phyloP scores from a whole-genome alignment of 2,797 vertebrate genomes.

The Alosa sapidissima region DNA sequence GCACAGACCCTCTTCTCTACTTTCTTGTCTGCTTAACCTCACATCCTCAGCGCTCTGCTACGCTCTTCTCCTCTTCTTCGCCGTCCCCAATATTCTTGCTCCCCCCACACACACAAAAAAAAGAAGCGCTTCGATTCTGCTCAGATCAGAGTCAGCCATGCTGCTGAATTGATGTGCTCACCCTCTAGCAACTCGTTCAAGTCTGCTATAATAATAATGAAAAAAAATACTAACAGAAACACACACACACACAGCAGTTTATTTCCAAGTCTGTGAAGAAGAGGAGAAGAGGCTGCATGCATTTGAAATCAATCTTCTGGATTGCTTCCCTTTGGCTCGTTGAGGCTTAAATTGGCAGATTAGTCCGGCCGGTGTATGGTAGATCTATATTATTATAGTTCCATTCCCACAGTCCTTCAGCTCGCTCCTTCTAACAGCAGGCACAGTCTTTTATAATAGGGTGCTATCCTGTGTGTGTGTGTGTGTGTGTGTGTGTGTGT shows the following conservation, averaged over 20 bases:
- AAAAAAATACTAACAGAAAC: not conserved
- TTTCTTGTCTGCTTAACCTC: constrained; percentile 20
- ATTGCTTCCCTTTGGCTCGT: not conserved
- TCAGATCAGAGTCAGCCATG: not conserved
- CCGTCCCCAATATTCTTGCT: constrained; percentile 25
- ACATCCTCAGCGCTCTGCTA: not conserved
- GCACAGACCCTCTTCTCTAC: not conserved
- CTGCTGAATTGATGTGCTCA: not conserved
- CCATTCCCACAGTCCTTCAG: constrained; percentile 20
- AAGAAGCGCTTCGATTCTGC: not conserved
- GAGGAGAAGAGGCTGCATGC: not conserved
- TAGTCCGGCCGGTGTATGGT: not conserved
- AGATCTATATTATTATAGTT: constrained; percentile 11
- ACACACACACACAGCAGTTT: not conserved
- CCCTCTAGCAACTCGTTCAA: not conserved
- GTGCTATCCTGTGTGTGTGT: not conserved
- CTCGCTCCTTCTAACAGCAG: not conserved
- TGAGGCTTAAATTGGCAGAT: constrained; percentile 17
- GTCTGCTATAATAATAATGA: not conserved
- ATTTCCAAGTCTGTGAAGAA: constrained; percentile 21
- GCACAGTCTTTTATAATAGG: not conserved
- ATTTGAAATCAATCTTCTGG: constrained; percentile 24
- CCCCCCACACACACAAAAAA: not conserved
- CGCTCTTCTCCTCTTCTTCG: constrained; percentile 24
- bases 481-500: not conserved